Evolutionary conservation across 2,797 vertebrate species (phyloP).

Genomic region (Peromyscus nudipes): DNA sequence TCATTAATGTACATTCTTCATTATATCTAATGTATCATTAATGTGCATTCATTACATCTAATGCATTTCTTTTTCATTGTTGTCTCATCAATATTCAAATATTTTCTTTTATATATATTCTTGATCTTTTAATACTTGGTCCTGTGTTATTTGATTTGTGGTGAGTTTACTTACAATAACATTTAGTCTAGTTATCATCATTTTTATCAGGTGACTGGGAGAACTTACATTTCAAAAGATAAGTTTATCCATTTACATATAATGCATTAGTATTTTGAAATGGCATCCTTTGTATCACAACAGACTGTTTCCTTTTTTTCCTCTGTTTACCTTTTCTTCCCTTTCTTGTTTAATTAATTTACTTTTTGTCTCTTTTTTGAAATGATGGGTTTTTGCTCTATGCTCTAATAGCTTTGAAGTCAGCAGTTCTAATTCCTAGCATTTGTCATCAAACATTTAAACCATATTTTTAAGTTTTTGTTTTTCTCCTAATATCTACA

Average conservation of each 20-base stretch:
- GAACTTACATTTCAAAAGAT: not conserved
- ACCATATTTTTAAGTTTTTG: not conserved
- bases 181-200: not conserved
- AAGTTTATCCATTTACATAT: not conserved
- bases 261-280: conserved; percentile 26
- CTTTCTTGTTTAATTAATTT: not conserved
- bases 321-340: not conserved
- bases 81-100: not conserved
- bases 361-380: not conserved
- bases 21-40: too few relatives aligned
- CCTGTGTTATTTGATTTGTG: not conserved
- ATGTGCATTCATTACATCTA: not conserved
- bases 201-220: not conserved
- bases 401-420: not conserved
- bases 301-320: not conserved
- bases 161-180: not conserved
- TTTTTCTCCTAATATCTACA: conserved; percentile 6
- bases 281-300: conserved; percentile 5
- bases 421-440: not conserved
- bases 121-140: not conserved
- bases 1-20: not conserved
- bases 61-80: not conserved
- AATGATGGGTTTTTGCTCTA: not conserved
- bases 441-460: not conserved
- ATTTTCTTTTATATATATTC: not conserved